Conservation (phyloP, 2,888 invertebrate species). For the Apodemia duryi region DNA sequence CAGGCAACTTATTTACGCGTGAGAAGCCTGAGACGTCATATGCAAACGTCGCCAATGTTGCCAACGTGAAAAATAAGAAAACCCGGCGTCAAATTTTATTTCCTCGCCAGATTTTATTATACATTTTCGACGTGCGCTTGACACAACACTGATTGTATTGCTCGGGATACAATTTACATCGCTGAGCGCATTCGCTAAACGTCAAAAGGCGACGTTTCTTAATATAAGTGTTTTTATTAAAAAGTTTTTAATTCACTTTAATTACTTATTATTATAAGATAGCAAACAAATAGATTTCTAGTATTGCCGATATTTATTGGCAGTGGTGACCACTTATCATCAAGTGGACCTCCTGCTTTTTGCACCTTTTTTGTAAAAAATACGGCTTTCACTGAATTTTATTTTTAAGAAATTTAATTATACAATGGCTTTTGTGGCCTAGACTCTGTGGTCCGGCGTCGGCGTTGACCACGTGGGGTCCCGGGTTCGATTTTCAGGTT, state of each 20-base stretch:
- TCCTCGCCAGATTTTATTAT: slow-evolving; percentile 55
- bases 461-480: too few species aligned
- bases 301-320: too few species aligned
- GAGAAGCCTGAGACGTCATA: slow-evolving; percentile 42
- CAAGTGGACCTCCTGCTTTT: too few species aligned
- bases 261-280: too few species aligned
- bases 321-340: too few species aligned
- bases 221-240: neutral
- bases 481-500: too few species aligned
- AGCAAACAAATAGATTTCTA: too few species aligned
- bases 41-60: slow-evolving; percentile 42
- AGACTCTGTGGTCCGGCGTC: too few species aligned
- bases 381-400: too few species aligned
- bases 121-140: slow-evolving; percentile 51
- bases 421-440: too few species aligned
- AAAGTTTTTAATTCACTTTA: neutral
- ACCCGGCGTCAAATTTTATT: slow-evolving; percentile 51
- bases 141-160: slow-evolving; percentile 52
- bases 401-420: too few species aligned
- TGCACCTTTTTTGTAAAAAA: too few species aligned
- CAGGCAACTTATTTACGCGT: neutral
- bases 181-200: slow-evolving; percentile 13
- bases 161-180: slow-evolving; percentile 35
- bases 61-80: slow-evolving; percentile 45
- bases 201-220: slow-evolving; percentile 11